These are phyloP conservation scores for Leptopilina clavipes DNA, from an alignment of 1,140 invertebrate species.

Conservation along the genomic window DNA sequence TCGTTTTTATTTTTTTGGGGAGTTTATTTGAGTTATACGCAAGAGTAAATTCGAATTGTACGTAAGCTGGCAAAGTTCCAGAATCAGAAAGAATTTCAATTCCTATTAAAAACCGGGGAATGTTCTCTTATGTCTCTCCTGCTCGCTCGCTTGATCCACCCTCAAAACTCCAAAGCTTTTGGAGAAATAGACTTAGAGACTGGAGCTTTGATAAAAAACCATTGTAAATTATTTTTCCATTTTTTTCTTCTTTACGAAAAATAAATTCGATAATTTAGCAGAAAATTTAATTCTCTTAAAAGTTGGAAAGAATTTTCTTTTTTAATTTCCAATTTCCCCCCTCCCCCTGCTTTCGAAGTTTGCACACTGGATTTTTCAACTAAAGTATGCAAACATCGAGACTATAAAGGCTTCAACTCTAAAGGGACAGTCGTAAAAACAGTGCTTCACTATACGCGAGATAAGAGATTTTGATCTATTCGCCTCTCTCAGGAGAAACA, in stretches of 20 bases:
- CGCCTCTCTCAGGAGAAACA: conserved; percentile 46
- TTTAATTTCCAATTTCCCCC: conserved; percentile 6
- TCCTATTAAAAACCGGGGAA: conserved; percentile 60
- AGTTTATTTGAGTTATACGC: conserved; percentile 61
- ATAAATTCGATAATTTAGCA: too few relatives aligned
- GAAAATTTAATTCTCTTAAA: background rate
- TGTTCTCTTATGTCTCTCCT: conserved; percentile 54
- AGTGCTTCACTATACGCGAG: conserved; percentile 57
- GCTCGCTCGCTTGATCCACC: conserved; percentile 26
- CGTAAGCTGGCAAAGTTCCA: conserved; percentile 57
- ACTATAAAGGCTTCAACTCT: conserved; percentile 60
- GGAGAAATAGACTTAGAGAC: conserved; percentile 38
- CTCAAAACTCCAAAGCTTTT: background rate
- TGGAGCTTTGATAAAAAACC: conserved; percentile 30
- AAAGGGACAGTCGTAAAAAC: conserved; percentile 65
- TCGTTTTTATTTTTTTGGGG: conserved; percentile 14
- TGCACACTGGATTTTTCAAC: conserved; percentile 34
- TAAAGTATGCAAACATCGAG: conserved; percentile 60
- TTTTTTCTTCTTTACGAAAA: too few relatives aligned
- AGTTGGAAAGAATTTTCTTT: background rate
- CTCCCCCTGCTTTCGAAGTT: background rate
- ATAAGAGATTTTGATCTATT: conserved; percentile 61
- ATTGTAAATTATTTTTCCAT: too few relatives aligned
- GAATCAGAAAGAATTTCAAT: conserved; percentile 56
- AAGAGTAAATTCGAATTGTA: conserved; percentile 44